Percentiles rank a stretch among this genome's conserved stretches.
phyloP scores from a whole-genome alignment of 2,797 vertebrate genomes.

The Gila robusta region DNA sequence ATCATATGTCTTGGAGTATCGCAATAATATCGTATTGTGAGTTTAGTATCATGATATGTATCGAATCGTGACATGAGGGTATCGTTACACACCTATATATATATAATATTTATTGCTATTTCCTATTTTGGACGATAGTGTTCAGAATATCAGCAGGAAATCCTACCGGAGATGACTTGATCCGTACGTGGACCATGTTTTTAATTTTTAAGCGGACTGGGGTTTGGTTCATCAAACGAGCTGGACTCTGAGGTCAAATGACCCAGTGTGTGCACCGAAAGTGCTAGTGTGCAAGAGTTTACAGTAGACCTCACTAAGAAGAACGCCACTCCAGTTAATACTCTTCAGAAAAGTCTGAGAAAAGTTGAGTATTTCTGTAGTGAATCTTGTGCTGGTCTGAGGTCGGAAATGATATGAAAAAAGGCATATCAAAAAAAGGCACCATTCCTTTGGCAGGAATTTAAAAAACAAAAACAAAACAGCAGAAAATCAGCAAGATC shows the following conservation, averaged over 20 bases:
- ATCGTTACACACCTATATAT: no score
- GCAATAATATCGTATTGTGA: no score
- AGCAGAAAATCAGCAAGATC: neutral
- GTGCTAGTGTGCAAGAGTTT: neutral
- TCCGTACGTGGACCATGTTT: neutral
- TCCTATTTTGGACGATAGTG: neutral
- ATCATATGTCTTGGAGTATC: no score
- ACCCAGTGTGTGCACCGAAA: neutral
- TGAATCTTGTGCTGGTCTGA: neutral
- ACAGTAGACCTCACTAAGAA: neutral
- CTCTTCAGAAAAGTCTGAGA: neutral
- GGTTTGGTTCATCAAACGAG: neutral
- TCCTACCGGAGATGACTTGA: neutral
- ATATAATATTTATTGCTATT: no score
- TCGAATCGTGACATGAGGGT: no score
- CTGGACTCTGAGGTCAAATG: neutral
- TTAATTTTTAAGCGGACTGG: neutral
- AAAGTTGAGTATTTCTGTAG: neutral
- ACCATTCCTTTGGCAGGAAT: neutral
- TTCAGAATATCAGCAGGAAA: neutral
- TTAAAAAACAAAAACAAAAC: neutral
- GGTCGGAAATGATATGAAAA: neutral
- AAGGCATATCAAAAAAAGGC: no score
- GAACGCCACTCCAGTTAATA: neutral
- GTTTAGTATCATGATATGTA: no score